A percentile compares a stretch with the other conserved stretches of the same genome.
phyloP scores from a whole-genome alignment of 2,113 vertebrate genomes.

The Erythrocercus mccallii region DNA sequence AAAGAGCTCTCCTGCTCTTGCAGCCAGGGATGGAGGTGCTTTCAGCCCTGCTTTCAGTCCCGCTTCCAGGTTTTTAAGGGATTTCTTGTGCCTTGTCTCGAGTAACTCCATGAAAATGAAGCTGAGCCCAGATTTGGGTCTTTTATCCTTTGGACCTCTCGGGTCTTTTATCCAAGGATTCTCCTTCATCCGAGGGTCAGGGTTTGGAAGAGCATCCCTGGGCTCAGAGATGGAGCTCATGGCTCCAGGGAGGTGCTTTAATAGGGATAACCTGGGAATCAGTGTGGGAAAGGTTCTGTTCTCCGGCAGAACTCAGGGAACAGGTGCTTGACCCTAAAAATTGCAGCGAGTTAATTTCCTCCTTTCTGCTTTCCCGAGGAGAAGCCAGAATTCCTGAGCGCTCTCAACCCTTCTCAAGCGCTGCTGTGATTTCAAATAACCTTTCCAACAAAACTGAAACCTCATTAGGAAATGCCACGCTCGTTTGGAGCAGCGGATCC shows the following conservation, averaged over 20 bases:
- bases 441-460: slow-evolving; percentile 7
- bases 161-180: not conserved
- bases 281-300: not conserved
- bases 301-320: not conserved
- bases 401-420: not conserved
- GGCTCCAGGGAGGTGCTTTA: not conserved
- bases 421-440: not conserved
- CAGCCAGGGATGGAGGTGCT: not conserved
- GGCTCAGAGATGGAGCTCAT: rapidly evolving
- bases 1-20: not conserved
- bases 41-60: not conserved
- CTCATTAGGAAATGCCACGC: slow-evolving; percentile 55
- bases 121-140: not conserved
- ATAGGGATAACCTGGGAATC: not conserved
- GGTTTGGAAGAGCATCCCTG: not conserved
- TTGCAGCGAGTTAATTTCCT: not conserved
- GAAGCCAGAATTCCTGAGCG: not conserved
- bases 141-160: not conserved
- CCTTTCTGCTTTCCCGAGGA: not conserved
- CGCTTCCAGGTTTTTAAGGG: not conserved
- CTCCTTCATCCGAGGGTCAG: not conserved
- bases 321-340: not conserved
- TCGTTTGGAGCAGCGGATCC: slow-evolving; percentile 19
- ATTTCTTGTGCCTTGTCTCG: not conserved
- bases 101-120: not conserved